Base-by-base conservation (phyloP, 2,113 vertebrate genomes). In the Cebidichthys violaceus region DNA sequence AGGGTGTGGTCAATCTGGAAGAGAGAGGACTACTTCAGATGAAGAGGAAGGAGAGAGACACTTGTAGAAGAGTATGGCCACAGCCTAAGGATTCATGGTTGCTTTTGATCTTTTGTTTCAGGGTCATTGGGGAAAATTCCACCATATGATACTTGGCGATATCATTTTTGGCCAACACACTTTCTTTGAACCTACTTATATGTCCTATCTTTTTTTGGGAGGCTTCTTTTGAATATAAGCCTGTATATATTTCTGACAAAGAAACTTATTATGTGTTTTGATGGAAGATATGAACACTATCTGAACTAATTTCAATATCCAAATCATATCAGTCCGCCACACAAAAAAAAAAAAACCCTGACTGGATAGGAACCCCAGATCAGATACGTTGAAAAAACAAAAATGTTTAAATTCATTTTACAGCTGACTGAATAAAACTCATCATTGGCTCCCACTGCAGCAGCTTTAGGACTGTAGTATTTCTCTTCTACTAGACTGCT, bases 1-100 rank as follows among this genome's bases (percentile, higher is more conserved):
- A 99, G 94, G 67, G 96, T 95, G 0, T 96, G 97, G 86, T 99
- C 98, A 0, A 99, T 99, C 98, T 99, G 94, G 89, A 76, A 20
- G 27, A 88, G 79, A 80, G 76, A 41, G 54, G 0, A 31, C 31
- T 6, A 45, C 6, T 47, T 88, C 55, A 86, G 71, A 64, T 76
- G 15, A 72, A 81, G 61, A n/a, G 13, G 5, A 75, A 41, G 37
- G 9, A 66, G 27, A 0, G 39, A 0, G 39, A 14, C 2, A 37
- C 41, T 20, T 41, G 8, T 31, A 18, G 20, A 59, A 69, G 18
- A 24, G 72, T 39, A 43, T 1, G 4, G 35, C 29, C 33, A 27
- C 18, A 39, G 60, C 35, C 18, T 22, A 1, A 17, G 14, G 47
- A 10, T 15, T 31, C 52, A 54, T 13, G 8, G 20, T 1, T 70